A percentile compares a stretch with the other conserved stretches of the same genome.
These are phyloP conservation scores for Apteryx owenii DNA, from an alignment of 2,113 vertebrate genomes.

Conservation along the genomic window DNA sequence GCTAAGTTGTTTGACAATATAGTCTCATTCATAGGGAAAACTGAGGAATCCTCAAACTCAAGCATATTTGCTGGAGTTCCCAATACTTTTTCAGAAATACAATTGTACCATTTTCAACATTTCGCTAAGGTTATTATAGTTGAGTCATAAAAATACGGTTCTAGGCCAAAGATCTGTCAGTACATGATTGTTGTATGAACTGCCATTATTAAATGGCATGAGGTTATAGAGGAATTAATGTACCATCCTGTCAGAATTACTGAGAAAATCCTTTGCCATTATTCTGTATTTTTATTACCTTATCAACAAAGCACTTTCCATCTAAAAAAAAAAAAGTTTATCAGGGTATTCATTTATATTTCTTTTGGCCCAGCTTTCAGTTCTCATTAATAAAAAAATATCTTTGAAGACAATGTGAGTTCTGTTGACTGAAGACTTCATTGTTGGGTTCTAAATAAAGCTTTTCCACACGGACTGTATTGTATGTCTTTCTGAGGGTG, in stretches of 20 bases:
- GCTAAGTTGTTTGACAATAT: not conserved
- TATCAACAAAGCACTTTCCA: not conserved
- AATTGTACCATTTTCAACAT: not conserved
- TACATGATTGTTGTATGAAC: not conserved
- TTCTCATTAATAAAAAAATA: not conserved
- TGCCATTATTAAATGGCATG: fast-evolving
- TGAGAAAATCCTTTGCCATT: not conserved
- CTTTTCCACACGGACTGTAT: not conserved
- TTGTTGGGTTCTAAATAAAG: not conserved
- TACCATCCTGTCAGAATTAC: not conserved
- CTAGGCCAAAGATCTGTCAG: not conserved
- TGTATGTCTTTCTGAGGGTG: not conserved
- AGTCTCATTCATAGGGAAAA: not conserved
- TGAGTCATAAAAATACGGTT: not conserved
- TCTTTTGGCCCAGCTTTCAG: not conserved
- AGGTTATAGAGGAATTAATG: not conserved
- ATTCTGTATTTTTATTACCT: not conserved
- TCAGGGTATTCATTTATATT: not conserved
- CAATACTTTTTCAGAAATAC: not conserved
- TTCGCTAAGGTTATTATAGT: not conserved
- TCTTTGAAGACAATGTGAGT: not conserved
- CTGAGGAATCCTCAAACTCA: not conserved
- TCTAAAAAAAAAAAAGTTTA: not conserved
- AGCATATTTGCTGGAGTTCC: not conserved
- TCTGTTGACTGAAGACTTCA: not conserved